A percentile compares a stretch with the other conserved stretches of the same genome.
phyloP scores from a whole-genome alignment of 2,888 invertebrate genomes.

The Cyclophora punctaria region DNA sequence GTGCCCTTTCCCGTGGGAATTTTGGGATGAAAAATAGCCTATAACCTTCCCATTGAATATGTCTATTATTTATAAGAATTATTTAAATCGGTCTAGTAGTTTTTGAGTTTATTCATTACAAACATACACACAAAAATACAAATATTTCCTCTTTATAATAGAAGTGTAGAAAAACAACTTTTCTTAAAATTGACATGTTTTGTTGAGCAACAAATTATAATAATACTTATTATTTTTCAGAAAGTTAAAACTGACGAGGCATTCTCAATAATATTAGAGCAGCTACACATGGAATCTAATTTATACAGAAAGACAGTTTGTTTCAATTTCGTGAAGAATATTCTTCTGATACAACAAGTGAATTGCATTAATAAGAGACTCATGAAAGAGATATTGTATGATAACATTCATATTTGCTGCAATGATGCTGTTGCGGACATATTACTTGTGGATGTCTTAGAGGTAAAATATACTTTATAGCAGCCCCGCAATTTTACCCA shows the following conservation, averaged over 20 bases:
- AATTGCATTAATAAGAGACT: slow-evolving; percentile 45
- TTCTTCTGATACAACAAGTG: slow-evolving; percentile 43
- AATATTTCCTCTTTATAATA: no score
- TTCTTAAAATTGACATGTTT: neutral
- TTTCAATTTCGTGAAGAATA: slow-evolving; percentile 37
- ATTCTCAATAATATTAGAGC: slow-evolving; percentile 38
- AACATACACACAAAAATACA: no score
- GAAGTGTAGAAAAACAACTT: no score
- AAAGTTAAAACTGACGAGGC: slow-evolving; percentile 40
- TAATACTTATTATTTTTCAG: slow-evolving; percentile 30
- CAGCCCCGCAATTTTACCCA: no score
- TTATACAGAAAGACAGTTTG: slow-evolving; percentile 46
- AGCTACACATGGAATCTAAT: slow-evolving; percentile 49
- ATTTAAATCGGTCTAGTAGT: no score
- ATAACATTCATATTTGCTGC: slow-evolving; percentile 48
- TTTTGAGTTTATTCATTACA: no score
- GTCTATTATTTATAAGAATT: no score
- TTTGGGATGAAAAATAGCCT: no score
- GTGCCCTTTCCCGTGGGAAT: no score
- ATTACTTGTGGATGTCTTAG: slow-evolving; percentile 39
- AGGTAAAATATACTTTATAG: slow-evolving; percentile 29
- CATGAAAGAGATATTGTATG: slow-evolving; percentile 42
- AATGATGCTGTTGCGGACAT: slow-evolving; percentile 45
- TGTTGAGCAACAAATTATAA: neutral
- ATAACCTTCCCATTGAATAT: no score